A percentile compares a stretch with the other conserved stretches of the same genome.
These are phyloP conservation scores for Nudaria mundana DNA, from an alignment of 2,888 invertebrate species.

Conservation along the genomic window DNA sequence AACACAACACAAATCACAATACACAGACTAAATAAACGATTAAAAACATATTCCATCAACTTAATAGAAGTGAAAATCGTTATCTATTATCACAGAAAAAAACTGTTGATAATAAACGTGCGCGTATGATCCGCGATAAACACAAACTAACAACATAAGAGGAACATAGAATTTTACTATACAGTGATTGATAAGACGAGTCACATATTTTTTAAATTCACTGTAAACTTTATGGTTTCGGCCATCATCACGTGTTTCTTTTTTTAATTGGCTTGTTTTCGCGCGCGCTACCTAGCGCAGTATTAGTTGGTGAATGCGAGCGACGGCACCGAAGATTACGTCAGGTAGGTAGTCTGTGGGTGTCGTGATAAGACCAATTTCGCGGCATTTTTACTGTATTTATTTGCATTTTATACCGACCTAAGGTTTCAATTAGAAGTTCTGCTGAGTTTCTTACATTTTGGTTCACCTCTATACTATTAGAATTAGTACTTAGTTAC, in stretches of 20 bases:
- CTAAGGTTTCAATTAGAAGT: too few relatives aligned
- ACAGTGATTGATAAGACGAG: conserved; percentile 31
- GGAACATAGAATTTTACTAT: conserved; percentile 14
- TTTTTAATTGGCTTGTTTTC: conserved; percentile 28
- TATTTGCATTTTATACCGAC: too few relatives aligned
- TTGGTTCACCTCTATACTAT: too few relatives aligned
- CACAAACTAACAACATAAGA: conserved; percentile 31
- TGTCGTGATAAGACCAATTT: conserved; percentile 34
- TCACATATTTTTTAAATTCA: conserved; percentile 15
- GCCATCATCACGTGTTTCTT: conserved; percentile 32
- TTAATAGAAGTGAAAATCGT: conserved; percentile 29
- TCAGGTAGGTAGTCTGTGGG: conserved; percentile 38
- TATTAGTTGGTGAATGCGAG: conserved; percentile 35
- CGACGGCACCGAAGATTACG: conserved; percentile 30
- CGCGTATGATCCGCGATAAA: conserved; percentile 29
- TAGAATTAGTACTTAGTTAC: too few relatives aligned
- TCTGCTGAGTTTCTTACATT: too few relatives aligned
- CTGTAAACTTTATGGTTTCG: conserved; percentile 20
- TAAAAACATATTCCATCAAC: conserved; percentile 25
- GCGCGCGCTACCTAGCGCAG: conserved; percentile 34
- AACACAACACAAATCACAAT: conserved; percentile 29
- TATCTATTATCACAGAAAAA: conserved; percentile 7
- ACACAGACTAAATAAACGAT: conserved; percentile 19
- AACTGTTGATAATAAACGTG: conserved; percentile 27
- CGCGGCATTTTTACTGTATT: conserved; percentile 24